Evolutionary conservation across 2,113 vertebrate genomes (phyloP).

Genomic region (Alosa alosa): DNA sequence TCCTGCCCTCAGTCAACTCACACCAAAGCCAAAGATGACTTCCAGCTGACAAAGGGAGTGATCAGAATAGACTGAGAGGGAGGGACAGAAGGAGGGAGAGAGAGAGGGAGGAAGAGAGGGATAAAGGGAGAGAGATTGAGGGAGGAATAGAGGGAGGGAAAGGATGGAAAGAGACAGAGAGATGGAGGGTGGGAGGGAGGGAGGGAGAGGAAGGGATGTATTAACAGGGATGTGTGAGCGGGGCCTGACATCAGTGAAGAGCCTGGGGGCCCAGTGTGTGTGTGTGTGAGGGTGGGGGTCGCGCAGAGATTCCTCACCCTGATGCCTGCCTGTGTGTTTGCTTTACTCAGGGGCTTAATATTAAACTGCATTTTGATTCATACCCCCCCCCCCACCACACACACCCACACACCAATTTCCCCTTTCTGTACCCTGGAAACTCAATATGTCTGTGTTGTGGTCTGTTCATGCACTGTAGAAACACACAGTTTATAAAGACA

Average conservation of each 20-base stretch:
- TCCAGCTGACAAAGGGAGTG: constrained; percentile 1
- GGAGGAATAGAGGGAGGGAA: background rate
- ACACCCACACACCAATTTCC: background rate
- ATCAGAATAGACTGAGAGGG: background rate
- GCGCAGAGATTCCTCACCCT: constrained; percentile 17
- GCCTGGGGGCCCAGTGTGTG: background rate
- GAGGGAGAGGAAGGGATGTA: background rate
- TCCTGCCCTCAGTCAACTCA: background rate
- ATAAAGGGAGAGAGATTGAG: background rate
- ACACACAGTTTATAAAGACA: background rate
- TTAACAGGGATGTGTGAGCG: constrained; percentile 27
- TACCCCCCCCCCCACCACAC: background rate
- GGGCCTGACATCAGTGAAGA: constrained; percentile 15
- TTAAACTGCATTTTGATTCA: background rate
- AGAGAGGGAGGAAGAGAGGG: background rate
- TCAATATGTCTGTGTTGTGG: background rate
- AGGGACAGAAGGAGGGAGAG: background rate
- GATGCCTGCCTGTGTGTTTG: background rate
- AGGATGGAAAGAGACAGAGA: background rate
- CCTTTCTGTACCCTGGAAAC: background rate
- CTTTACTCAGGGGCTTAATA: constrained; percentile 13
- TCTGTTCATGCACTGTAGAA: background rate
- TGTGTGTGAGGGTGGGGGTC: background rate
- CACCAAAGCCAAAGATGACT: background rate
- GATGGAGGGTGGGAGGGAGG: background rate